Evolutionary conservation across 2,797 vertebrate species (phyloP), one percentile per base, ranked within the genome.

Genomic region (Scarus forsteni): DNA sequence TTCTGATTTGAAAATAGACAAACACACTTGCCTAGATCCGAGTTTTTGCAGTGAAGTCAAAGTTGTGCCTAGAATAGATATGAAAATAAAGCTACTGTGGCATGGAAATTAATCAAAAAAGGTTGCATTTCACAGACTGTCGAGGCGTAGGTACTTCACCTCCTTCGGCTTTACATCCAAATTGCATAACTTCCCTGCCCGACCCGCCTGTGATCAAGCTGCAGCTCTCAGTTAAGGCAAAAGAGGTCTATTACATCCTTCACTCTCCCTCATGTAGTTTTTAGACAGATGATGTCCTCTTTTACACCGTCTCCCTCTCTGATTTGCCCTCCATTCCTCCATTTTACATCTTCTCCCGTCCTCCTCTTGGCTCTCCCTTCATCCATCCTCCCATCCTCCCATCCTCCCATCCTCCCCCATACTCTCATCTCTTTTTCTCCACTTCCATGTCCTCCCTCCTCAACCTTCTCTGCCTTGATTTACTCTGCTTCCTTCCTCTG

Each of bases 381-480:
- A 51, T 60, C 51, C 63, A 9, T 5, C 64, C 52, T 16, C 16
- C 59, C 8, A 36, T n/a, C 57, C 61, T 49, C 48, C 15, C 43
- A 9, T 5, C 64, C 52, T 16, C 16, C 59, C 8, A 36, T n/a
- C 57, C 61, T 49, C 48, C 15, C 43, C 43, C 60, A 60, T 64
- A 43, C 73, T 77, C 39, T 59, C 59, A 38, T 76, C 48, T 73
- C 18, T 54, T 63, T 18, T n/a, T 10, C 50, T 66, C 34, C 36
- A 42, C 57, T 71, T 64, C 58, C 70, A 65, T 63, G 65, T 63
- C 58, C 16, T 60, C 51, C 10, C 46, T 14, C n/a, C 14, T 61
- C n/a, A 16, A 53, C 75, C 69, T 60, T 52, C 34, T 60, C 64
- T 13, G 27, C 55, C 53, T 52, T 79, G 67, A 86, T 84, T 83